Base-by-base conservation (phyloP, 2,113 vertebrate genomes). In the Macquaria ambigua region DNA sequence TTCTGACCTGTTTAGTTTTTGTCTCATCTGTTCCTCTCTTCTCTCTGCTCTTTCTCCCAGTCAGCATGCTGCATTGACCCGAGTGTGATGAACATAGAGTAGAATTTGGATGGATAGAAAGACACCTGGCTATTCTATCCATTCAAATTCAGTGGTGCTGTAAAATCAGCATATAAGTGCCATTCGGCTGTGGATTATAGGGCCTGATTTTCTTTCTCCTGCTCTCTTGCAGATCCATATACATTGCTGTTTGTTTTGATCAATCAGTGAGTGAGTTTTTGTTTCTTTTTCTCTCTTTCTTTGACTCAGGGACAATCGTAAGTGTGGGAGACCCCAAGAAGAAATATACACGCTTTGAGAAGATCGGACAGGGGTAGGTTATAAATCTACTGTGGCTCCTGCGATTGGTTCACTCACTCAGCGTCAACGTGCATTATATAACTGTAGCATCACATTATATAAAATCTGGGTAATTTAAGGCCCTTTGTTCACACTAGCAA, bases 241-340 rank as follows among this genome's bases (percentile, higher is more conserved):
- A 53, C 0, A 1, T 39, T 67, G 1, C 5, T 48, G 46, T 52
- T 59, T 66, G 7, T 58, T 63, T 39, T 1, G 1, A 43, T 62
- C 31, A 5, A 3, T 66, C 46, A 50, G 1, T 56, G n/a, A 68
- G 0, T 31, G 5, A 1, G 14, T 14, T 39, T 61, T 58, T 66
- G 5, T 1, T 43, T 79, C 15, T 77, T 25, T 53, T 21, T 48
- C 70, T 82, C 50, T 81, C 48, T 59, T 23, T 79, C 6, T 77
- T 28, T 18, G 3, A 25, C 75, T 79, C 81, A 94, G 93, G 93
- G 84, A 99, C 97, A 70, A 99, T 99, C 0, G 98, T 99, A 50
- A 99, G 97, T 11, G 97, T 98, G 62, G 98, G 98, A 0, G 98
- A 99, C 89, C 98, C 98, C 3, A 99, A 99, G 92, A 98, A 98